Base-by-base conservation (phyloP, 2,797 vertebrate genomes). In the Lepilemur septentrionalis region DNA sequence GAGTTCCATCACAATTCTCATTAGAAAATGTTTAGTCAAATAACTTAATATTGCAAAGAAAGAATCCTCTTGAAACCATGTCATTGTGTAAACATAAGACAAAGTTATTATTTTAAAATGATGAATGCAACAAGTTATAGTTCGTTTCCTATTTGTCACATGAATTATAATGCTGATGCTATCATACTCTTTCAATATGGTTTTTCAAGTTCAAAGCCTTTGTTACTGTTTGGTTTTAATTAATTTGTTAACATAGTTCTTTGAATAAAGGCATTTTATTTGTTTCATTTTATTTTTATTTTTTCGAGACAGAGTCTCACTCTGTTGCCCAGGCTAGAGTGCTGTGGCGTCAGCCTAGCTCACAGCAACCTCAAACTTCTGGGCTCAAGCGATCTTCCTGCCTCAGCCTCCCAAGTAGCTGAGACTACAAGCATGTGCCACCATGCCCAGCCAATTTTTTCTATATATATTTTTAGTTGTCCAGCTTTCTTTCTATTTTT, bases 141-240 rank as follows among this genome's bases (percentile, higher is more conserved):
- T 38, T 86, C 61, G 30, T 83, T 70, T 65, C 32, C 43, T 91
- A 43, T 76, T 59, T 83, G 63, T 95, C 70, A 82, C 32, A 59
- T 41, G 12, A 61, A 87, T 69, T 91, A 75, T 11, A 63, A 65
- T 32, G 50, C 41, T 73, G 57, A 84, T 25, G n/a, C 18, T 63
- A 46, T 73, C 48, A 32, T 17, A 67, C 2, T 76, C 48, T 52
- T 79, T 65, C 25, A 59, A 55, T 13, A 41, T 35, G 38, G 38
- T 38, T 63, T 69, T 85, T 81, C 35, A 85, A 81, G 48, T 63
- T 85, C 15, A 67, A 88, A 84, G 41, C 13, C 30, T 92, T 52
- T 67, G 72, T 70, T 89, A 78, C 57, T 46, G 15, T 84, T 72
- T 63, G 41, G 38, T 85, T 92, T 94, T 80, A 95, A 91, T 70